A percentile compares a stretch with the other conserved stretches of the same genome.
These are phyloP conservation scores for Triops longicaudatus DNA, from an alignment of 1,140 invertebrate genomes.

Conservation along the genomic window DNA sequence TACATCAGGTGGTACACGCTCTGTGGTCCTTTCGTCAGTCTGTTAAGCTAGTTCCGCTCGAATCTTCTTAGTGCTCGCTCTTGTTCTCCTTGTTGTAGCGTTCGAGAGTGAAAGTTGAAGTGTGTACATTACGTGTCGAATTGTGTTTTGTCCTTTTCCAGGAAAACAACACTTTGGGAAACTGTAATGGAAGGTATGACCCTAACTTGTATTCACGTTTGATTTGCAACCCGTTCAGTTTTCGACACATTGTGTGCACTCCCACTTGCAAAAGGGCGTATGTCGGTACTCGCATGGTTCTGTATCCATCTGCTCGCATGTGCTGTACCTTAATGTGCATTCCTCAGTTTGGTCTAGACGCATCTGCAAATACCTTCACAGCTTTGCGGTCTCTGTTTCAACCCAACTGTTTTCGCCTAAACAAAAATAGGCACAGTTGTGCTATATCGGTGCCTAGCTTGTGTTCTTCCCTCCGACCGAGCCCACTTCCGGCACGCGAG, in stretches of 20 bases:
- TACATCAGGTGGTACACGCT: not conserved
- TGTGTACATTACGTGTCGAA: not conserved
- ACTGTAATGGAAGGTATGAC: not conserved
- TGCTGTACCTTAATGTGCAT: too few relatives aligned
- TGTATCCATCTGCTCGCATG: not conserved
- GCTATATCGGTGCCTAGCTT: not conserved
- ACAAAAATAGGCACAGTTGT: not conserved
- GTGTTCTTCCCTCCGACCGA: not conserved
- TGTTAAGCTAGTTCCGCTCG: not conserved
- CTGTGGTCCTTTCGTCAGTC: not conserved
- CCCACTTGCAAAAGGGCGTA: not conserved
- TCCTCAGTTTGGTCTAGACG: not conserved
- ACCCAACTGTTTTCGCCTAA: not conserved
- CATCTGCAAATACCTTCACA: not conserved
- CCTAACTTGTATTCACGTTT: not conserved
- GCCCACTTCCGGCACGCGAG: not conserved
- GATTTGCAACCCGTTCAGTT: not conserved
- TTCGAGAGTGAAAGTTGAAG: too few relatives aligned
- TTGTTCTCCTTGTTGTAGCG: not conserved
- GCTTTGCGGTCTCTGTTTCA: not conserved
- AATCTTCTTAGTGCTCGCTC: not conserved
- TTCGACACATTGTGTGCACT: not conserved
- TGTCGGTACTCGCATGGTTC: not conserved
- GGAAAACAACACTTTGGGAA: not conserved
- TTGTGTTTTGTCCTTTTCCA: not conserved